Evolutionary conservation across 92 coral and sea anemone species (phyloP).

Genomic region (Micromussa lordhowensis): DNA sequence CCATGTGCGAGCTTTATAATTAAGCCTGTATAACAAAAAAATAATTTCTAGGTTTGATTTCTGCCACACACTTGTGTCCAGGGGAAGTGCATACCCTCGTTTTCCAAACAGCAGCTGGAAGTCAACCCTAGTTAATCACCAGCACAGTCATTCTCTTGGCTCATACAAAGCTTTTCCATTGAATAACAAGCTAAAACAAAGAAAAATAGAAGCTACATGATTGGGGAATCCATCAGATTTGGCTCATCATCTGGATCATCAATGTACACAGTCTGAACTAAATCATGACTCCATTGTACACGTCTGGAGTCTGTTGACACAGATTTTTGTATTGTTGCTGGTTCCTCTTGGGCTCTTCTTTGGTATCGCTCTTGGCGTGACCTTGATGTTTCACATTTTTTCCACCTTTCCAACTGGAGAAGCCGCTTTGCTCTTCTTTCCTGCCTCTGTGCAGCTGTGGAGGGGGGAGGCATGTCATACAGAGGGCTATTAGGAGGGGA

Average conservation of each 20-base stretch:
- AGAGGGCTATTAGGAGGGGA: constrained; percentile 73
- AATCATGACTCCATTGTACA: constrained; percentile 60
- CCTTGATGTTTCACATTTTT: constrained; percentile 54
- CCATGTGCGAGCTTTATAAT: no score
- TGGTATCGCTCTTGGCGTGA: constrained; percentile 70
- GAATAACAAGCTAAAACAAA: neutral
- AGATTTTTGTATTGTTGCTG: neutral
- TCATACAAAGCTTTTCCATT: no score
- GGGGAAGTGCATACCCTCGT: no score
- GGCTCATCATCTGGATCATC: neutral
- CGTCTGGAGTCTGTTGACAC: neutral
- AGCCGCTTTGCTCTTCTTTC: constrained; percentile 70
- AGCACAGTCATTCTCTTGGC: no score
- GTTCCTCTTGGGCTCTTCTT: constrained; percentile 23
- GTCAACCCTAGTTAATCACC: no score
- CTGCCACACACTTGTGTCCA: no score
- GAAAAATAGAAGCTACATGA: neutral
- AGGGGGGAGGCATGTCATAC: constrained; percentile 82
- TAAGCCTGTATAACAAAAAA: no score
- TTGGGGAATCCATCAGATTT: neutral
- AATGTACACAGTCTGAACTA: constrained; percentile 54
- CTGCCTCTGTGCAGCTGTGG: constrained; percentile 73
- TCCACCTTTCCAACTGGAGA: constrained; percentile 77
- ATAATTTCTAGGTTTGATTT: no score
- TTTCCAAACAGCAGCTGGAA: no score